Percentiles rank a stretch among this genome's conserved stretches.
Evolutionary conservation across 2,797 vertebrate species (phyloP).

Genomic region (Antrozous pallidus): DNA sequence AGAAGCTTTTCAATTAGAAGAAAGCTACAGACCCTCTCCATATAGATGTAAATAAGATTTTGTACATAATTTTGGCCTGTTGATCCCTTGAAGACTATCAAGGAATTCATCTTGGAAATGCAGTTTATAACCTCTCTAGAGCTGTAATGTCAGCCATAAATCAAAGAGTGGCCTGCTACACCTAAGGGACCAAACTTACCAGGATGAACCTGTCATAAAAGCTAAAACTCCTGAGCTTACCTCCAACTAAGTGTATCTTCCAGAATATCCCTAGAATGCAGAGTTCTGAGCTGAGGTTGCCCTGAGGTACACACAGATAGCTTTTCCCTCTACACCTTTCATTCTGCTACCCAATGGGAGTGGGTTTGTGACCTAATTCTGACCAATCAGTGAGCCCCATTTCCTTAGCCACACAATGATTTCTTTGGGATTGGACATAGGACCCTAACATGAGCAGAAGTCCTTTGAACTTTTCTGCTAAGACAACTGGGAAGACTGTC

Average conservation of each 20-base stretch:
- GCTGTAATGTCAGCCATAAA: background rate
- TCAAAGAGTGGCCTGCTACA: background rate
- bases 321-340: background rate
- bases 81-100: background rate
- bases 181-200: background rate
- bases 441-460: background rate
- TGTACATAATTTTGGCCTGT: background rate
- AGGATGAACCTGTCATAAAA: background rate
- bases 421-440: background rate
- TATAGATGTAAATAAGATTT: background rate
- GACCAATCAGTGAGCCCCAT: background rate
- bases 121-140: background rate
- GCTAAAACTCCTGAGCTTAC: background rate
- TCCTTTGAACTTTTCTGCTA: conserved; percentile 1
- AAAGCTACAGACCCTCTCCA: background rate
- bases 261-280: background rate
- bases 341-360: background rate
- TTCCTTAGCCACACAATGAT: background rate
- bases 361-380: background rate
- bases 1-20: background rate
- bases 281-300: background rate
- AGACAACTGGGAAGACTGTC: background rate
- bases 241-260: background rate
- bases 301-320: background rate
- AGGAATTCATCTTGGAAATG: background rate